Evolutionary conservation across 2,113 vertebrate genomes (phyloP).

Genomic region (Castor canadensis): DNA sequence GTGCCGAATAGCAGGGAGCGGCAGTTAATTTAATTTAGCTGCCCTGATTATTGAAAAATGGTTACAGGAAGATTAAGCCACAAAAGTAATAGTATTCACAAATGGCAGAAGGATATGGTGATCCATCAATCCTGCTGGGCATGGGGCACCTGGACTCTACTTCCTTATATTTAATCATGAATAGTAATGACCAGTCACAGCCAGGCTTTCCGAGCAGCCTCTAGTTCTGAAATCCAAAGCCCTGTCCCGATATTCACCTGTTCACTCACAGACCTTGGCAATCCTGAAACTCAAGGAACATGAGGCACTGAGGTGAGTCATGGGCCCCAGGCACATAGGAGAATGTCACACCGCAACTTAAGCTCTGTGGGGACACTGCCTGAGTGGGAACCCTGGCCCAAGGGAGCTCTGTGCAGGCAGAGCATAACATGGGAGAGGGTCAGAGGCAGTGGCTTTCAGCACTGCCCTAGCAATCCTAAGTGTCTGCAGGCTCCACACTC

Average conservation of each 20-base stretch:
- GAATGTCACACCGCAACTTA: fast-evolving
- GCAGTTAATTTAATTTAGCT: conserved; percentile 5
- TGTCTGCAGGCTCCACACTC: neutral
- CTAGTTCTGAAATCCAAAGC: neutral
- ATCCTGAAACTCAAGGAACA: neutral
- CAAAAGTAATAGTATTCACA: neutral
- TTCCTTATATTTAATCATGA: conserved; percentile 11
- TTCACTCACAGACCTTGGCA: fast-evolving
- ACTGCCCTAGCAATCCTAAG: too few relatives aligned
- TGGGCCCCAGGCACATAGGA: fast-evolving
- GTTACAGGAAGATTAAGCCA: conserved; percentile 52
- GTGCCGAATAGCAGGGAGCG: neutral
- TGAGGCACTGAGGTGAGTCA: fast-evolving
- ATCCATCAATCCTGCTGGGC: neutral
- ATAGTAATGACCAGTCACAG: neutral
- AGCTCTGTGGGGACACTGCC: too few relatives aligned
- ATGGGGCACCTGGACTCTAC: fast-evolving
- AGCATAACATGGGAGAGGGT: fast-evolving
- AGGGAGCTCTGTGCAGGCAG: neutral
- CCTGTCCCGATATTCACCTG: neutral
- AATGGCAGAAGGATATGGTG: neutral
- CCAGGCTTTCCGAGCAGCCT: neutral
- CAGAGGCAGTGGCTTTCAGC: neutral
- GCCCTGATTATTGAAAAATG: conserved; percentile 49
- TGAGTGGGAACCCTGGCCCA: fast-evolving